Evolutionary conservation across 2,888 invertebrate genomes (phyloP).

Genomic region (Itoplectis maculator): DNA sequence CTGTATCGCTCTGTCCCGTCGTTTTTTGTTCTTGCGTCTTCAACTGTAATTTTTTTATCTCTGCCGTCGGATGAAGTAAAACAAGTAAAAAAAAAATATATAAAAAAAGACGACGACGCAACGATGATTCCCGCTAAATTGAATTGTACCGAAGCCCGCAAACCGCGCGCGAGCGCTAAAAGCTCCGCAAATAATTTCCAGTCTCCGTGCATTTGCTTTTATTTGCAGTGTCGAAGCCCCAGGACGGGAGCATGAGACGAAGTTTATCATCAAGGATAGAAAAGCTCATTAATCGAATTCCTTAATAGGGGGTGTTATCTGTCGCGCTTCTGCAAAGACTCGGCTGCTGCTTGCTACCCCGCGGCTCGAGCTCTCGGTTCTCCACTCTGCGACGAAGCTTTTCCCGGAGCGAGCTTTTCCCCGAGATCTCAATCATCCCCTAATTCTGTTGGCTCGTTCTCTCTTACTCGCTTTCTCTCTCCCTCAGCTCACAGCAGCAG

Average conservation of each 20-base stretch:
- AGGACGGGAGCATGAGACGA: background rate
- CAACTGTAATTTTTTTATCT: no score
- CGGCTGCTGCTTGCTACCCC: no score
- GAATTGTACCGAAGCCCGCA: background rate
- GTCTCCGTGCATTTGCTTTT: conserved; percentile 26
- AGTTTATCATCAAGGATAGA: conserved; percentile 33
- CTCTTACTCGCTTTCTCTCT: conserved; percentile 33
- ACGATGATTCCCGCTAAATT: background rate
- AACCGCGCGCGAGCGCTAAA: background rate
- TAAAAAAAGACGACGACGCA: no score
- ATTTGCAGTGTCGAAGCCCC: conserved; percentile 12
- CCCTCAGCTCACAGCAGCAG: conserved; percentile 11
- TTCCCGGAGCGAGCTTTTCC: conserved; percentile 56
- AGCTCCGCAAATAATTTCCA: background rate
- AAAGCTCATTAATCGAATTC: conserved; percentile 59
- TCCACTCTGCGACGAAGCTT: conserved; percentile 28
- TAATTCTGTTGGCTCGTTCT: conserved; percentile 72
- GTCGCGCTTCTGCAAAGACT: conserved; percentile 2
- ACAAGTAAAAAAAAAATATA: no score
- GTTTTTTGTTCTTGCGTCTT: no score
- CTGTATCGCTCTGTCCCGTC: no score
- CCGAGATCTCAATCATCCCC: conserved; percentile 69
- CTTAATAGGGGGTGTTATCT: conserved; percentile 55
- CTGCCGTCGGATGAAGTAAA: no score
- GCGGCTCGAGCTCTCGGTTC: conserved; percentile 21